These are phyloP conservation scores for Saguinus midas DNA, from an alignment of 2,113 vertebrate genomes.

Conservation along the genomic window DNA sequence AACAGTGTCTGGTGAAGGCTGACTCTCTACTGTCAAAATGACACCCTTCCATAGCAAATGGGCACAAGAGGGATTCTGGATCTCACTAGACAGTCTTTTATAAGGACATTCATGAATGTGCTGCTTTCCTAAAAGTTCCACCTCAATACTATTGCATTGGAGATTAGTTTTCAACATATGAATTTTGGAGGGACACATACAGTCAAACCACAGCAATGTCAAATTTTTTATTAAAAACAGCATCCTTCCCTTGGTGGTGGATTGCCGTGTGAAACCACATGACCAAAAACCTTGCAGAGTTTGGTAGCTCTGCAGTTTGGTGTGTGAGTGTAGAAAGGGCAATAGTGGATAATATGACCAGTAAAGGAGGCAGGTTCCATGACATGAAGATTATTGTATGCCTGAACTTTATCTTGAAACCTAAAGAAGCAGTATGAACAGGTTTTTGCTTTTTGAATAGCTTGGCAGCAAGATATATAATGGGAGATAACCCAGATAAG, in stretches of 20 bases:
- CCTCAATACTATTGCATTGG: neutral
- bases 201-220: neutral
- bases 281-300: neutral
- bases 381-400: neutral
- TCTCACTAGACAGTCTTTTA: neutral
- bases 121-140: neutral
- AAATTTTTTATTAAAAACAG: neutral
- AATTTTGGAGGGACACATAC: neutral
- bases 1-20: neutral
- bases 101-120: neutral
- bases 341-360: neutral
- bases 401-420: neutral
- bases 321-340: neutral
- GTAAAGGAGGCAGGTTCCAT: neutral
- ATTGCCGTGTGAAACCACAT: neutral
- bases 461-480: neutral
- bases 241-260: neutral
- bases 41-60: neutral
- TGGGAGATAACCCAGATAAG: neutral
- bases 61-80: neutral
- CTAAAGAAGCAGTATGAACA: neutral
- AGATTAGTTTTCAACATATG: neutral
- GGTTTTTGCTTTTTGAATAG: neutral
- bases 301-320: neutral
- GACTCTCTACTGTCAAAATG: neutral